Evolutionary conservation across 1,140 invertebrate genomes (phyloP).

Genomic region (Drosophila nigrodunni): DNA sequence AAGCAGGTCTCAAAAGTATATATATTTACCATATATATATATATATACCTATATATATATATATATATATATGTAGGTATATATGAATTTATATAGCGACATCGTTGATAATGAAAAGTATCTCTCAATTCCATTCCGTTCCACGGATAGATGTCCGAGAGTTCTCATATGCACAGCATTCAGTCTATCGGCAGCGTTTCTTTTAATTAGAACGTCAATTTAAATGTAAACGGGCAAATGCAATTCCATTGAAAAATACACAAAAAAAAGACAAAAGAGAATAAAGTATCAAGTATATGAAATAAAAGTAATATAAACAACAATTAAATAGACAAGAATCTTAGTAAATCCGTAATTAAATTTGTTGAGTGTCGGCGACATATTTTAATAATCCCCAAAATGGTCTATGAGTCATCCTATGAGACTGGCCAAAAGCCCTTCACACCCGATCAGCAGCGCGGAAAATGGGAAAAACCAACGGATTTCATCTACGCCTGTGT

Average conservation of each 20-base stretch:
- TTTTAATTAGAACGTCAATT: conserved; percentile 76
- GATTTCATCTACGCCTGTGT: conserved; percentile 73
- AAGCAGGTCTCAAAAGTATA: too few species aligned
- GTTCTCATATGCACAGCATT: conserved; percentile 39
- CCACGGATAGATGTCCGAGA: conserved; percentile 8
- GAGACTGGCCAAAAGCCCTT: conserved; percentile 71
- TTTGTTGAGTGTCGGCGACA: not conserved
- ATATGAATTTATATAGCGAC: conserved; percentile 19
- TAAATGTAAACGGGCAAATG: conserved; percentile 47
- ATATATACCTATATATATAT: too few species aligned
- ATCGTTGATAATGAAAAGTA: conserved; percentile 58
- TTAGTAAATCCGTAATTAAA: conserved; percentile 15
- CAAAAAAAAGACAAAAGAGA: not conserved
- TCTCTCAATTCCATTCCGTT: conserved; percentile 16
- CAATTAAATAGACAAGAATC: not conserved
- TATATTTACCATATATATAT: too few species aligned
- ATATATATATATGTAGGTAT: not conserved
- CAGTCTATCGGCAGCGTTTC: conserved; percentile 68
- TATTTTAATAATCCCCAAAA: conserved; percentile 11
- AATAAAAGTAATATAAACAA: too few species aligned
- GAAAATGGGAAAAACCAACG: conserved; percentile 70
- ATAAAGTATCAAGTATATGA: not conserved
- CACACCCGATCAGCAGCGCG: conserved; percentile 65
- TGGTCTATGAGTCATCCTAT: conserved; percentile 77
- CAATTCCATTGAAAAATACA: conserved; percentile 25